Percentiles rank a stretch among this genome's conserved stretches.
Evolutionary conservation across 2,797 vertebrate species (phyloP).

Genomic region (Acipenser ruthenus): DNA sequence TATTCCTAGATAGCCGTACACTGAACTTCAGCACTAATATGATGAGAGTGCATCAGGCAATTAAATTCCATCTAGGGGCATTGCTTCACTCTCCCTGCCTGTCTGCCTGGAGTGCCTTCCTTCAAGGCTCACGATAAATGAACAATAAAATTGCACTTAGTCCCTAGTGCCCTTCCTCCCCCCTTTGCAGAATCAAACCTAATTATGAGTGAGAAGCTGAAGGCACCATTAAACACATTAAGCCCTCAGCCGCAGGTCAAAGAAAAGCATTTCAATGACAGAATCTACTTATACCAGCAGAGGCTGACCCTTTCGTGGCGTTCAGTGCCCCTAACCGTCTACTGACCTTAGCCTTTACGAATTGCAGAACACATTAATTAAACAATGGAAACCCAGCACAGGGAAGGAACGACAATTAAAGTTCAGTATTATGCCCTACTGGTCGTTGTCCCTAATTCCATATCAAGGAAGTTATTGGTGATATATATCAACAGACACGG

Average conservation of each 20-base stretch:
- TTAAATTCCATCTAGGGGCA: not conserved
- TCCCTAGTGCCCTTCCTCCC: not conserved
- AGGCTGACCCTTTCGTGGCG: not conserved
- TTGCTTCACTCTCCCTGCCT: not conserved
- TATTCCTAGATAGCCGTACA: too few relatives aligned
- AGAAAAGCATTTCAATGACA: not conserved
- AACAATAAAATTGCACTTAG: constrained; percentile 5
- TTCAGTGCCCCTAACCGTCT: too few relatives aligned
- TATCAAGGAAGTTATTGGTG: too few relatives aligned
- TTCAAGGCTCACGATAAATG: not conserved
- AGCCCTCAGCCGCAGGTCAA: constrained; percentile 1
- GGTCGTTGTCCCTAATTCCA: too few relatives aligned
- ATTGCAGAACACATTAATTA: too few relatives aligned
- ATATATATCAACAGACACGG: too few relatives aligned
- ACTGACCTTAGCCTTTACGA: too few relatives aligned
- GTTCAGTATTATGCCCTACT: too few relatives aligned
- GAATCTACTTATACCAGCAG: not conserved
- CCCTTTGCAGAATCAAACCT: constrained; percentile 1
- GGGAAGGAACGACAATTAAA: too few relatives aligned
- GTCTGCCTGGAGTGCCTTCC: not conserved
- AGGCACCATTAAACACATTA: constrained; percentile 8
- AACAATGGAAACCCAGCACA: too few relatives aligned
- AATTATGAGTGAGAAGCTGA: constrained; percentile 5
- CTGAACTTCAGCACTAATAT: not conserved
- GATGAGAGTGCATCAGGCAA: not conserved